A percentile compares a stretch with the other conserved stretches of the same genome.
Conservation (phyloP, 2,888 invertebrate genomes). For the Enchytraeus crypticus region DNA sequence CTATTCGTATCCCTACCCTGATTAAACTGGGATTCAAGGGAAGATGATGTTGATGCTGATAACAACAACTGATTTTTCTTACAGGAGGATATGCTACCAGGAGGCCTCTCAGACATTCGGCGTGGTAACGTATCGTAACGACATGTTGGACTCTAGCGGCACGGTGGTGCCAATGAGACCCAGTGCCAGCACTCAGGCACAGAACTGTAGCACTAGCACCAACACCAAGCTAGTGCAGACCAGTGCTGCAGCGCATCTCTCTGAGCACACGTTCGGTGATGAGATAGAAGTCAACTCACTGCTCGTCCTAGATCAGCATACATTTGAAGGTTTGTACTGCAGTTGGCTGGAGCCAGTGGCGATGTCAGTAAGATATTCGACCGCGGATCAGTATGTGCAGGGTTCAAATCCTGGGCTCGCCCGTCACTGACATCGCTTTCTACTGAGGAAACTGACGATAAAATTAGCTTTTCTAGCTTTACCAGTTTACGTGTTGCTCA, state of each 20-base stretch:
- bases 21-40: too few relatives aligned
- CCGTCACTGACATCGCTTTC: too few relatives aligned
- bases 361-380: too few relatives aligned
- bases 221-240: slow-evolving; percentile 6
- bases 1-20: too few relatives aligned
- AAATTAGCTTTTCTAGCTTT: too few relatives aligned
- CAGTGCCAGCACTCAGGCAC: slow-evolving; percentile 71
- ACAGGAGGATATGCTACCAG: slow-evolving; percentile 82
- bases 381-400: too few relatives aligned
- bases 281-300: slow-evolving; percentile 79
- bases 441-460: too few relatives aligned
- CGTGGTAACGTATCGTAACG: slow-evolving; percentile 79
- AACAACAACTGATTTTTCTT: too few relatives aligned
- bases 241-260: slow-evolving; percentile 41
- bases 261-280: slow-evolving; percentile 58
- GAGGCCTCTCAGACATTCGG: slow-evolving; percentile 73
- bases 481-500: too few relatives aligned
- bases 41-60: too few relatives aligned
- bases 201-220: slow-evolving; percentile 33
- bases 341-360: too few relatives aligned
- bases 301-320: slow-evolving; percentile 86
- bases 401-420: too few relatives aligned
- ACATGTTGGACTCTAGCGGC: slow-evolving; percentile 53
- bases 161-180: slow-evolving; percentile 57
- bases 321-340: slow-evolving; percentile 66